These are phyloP conservation scores for Automeris io DNA, from an alignment of 2,888 invertebrate genomes.

Conservation along the genomic window DNA sequence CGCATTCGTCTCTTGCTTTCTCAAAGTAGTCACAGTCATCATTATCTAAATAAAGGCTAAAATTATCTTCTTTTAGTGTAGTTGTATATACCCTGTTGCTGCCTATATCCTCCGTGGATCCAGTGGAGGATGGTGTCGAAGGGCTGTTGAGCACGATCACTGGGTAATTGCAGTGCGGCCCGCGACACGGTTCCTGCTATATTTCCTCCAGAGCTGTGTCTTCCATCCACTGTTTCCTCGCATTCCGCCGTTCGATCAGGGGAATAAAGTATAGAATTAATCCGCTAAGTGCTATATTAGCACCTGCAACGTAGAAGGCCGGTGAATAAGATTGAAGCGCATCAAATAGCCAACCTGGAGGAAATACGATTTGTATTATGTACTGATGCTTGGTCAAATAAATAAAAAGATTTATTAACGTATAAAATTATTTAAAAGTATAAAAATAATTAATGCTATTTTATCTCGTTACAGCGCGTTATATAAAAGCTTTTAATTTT, in stretches of 20 bases:
- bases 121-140: constrained; percentile 53
- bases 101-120: constrained; percentile 48
- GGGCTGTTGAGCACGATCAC: constrained; percentile 64
- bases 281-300: constrained; percentile 90
- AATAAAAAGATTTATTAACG: no score
- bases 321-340: constrained; percentile 85
- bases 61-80: constrained; percentile 49
- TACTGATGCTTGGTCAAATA: no score
- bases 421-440: no score
- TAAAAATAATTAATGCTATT: no score
- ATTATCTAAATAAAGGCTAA: constrained; percentile 35
- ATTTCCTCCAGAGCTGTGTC: constrained; percentile 53
- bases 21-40: constrained; percentile 47
- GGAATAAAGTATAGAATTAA: constrained; percentile 92
- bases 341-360: constrained; percentile 90
- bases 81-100: constrained; percentile 68
- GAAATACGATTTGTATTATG: no score
- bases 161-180: constrained; percentile 29
- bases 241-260: constrained; percentile 74
- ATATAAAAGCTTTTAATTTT: no score
- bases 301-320: constrained; percentile 92
- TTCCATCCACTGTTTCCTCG: constrained; percentile 35
- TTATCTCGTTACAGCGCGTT: no score
- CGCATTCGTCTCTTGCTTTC: constrained; percentile 43
- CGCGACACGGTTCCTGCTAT: constrained; percentile 51